Conservation (phyloP, 2,797 vertebrate species). For the Chiloscyllium punctatum region DNA sequence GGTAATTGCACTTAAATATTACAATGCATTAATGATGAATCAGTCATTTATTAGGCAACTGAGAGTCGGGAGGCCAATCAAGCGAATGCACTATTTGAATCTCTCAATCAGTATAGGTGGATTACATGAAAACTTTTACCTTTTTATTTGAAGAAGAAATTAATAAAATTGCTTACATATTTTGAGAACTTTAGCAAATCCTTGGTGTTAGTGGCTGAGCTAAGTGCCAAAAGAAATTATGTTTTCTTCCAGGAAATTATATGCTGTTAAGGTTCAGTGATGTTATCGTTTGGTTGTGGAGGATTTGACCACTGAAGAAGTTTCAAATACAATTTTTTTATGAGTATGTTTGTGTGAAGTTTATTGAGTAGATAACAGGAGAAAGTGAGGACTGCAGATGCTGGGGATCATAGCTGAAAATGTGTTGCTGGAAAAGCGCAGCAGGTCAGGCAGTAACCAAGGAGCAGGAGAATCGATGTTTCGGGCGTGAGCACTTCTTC, state of each 20-base stretch:
- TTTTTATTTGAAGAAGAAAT: background rate
- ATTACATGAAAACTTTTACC: background rate
- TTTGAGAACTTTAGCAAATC: background rate
- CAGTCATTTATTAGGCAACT: background rate
- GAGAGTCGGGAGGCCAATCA: background rate
- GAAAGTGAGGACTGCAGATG: too few relatives aligned
- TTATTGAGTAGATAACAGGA: background rate
- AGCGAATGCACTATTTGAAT: background rate
- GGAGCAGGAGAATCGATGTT: too few relatives aligned
- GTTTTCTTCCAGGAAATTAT: background rate
- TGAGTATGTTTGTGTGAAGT: background rate
- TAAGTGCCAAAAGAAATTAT: background rate
- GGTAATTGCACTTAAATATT: background rate
- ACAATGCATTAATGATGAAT: background rate
- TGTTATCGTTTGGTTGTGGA: background rate
- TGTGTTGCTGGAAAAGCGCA: too few relatives aligned
- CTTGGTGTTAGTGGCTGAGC: background rate
- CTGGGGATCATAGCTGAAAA: too few relatives aligned
- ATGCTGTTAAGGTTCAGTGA: background rate
- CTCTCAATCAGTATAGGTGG: background rate
- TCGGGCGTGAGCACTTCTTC: too few relatives aligned
- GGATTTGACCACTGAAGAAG: background rate
- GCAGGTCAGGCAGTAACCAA: too few relatives aligned
- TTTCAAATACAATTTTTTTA: background rate
- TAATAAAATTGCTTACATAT: background rate